Base-by-base conservation (phyloP, 2,888 invertebrate genomes). In the Plebejus anna region DNA sequence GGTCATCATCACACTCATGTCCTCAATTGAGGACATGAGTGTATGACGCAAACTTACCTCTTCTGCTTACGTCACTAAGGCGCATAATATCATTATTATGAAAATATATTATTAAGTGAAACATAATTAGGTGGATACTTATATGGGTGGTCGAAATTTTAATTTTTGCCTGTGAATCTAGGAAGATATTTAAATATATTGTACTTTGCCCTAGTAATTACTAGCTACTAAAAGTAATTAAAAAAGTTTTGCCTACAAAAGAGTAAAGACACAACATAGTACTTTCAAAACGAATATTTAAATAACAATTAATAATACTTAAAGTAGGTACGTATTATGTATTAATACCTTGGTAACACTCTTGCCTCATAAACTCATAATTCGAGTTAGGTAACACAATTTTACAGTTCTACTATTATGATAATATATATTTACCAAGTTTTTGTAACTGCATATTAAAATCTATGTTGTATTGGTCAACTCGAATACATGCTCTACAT, bases 331-430 rank as follows among this genome's bases (percentile, higher is more conserved):
- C 36, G 13, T 36, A 66, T 66, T 66, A 66, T 66, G 32, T 66
- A 66, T 32, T 66, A 32, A 32, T 32, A 66, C 11, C 13, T 36
- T 66, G 32, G 66, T 66, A 66, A 36, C 16, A 66, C 36, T 13
- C 66, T 66, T 66, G 66, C 66, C 32, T 16, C 66, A 66, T 61
- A 28, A 61, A 22, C 28, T 61, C 61, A 61, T 32, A 66, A 66
- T 66, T 28, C 66, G 66, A 11, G 66, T 66, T 66, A 66, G 32
- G 32, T 66, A 66, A 66, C 66, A 32, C 32, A 66, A 28, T 66
- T 66, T 66, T 66, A 66, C 66, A 66, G 66, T 66, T 66, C 66
- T 66, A 66, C 36, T 66, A 66, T 66, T 32, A 66, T 61, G 28
- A 61, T 22, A 22, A 22, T 22, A 22, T 61, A 61, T 22, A 9